phyloP scores from a whole-genome alignment of 2,888 invertebrate genomes.

The Torymus tubicola region DNA sequence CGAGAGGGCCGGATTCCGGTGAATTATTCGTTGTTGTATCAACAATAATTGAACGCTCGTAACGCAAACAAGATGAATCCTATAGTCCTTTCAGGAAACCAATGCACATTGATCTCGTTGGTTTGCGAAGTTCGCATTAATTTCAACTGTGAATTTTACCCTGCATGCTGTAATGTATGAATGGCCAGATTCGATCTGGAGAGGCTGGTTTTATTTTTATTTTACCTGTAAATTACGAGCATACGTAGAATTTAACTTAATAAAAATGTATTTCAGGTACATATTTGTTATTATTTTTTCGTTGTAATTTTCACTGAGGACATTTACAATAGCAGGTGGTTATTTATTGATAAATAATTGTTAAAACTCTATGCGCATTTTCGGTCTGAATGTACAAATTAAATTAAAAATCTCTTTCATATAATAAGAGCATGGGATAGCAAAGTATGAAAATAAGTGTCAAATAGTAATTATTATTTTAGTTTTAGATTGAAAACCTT shows the following conservation, averaged over 20 bases:
- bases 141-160: slow-evolving; percentile 37
- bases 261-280: not conserved
- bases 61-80: slow-evolving; percentile 49
- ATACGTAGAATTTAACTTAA: not conserved
- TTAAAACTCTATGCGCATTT: too few species aligned
- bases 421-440: too few species aligned
- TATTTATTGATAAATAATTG: too few species aligned
- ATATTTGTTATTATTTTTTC: too few species aligned
- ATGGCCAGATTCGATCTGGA: not conserved
- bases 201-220: not conserved
- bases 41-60: slow-evolving; percentile 50
- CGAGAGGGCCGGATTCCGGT: not conserved
- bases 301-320: too few species aligned
- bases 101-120: slow-evolving; percentile 43
- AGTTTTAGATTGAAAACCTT: too few species aligned
- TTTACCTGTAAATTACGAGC: not conserved
- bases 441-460: too few species aligned
- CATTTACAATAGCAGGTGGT: too few species aligned
- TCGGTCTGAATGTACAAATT: too few species aligned
- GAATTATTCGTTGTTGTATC: slow-evolving; percentile 45
- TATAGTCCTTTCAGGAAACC: slow-evolving; percentile 37
- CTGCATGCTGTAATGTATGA: not conserved
- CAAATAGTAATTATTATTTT: too few species aligned
- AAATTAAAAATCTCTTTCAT: too few species aligned
- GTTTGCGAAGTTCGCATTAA: slow-evolving; percentile 42